Conservation (phyloP, 2,113 vertebrate genomes). For the Trinectes maculatus region DNA sequence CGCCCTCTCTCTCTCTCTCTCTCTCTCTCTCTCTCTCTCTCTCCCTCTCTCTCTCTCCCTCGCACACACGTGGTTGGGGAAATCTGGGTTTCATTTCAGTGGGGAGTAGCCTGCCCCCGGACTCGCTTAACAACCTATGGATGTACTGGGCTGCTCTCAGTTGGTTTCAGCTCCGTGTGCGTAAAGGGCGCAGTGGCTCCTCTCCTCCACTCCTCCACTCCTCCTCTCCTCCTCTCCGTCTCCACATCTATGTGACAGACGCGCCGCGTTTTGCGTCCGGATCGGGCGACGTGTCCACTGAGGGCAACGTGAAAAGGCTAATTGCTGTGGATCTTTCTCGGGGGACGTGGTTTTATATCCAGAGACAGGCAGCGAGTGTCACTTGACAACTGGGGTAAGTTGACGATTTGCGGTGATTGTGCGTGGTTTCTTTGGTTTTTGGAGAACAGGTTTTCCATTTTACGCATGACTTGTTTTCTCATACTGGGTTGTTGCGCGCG, state of each 20-base stretch:
- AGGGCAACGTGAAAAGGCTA: slow-evolving; percentile 8
- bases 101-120: slow-evolving; percentile 74
- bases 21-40: slow-evolving; percentile 17
- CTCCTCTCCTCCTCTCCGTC: slow-evolving; percentile 32
- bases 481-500: not conserved
- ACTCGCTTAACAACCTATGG: slow-evolving; percentile 77
- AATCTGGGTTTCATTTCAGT: slow-evolving; percentile 82
- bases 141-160: slow-evolving; percentile 67
- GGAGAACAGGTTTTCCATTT: slow-evolving; percentile 38
- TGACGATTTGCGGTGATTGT: slow-evolving; percentile 5
- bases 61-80: slow-evolving; percentile 50
- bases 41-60: slow-evolving; percentile 24
- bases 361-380: slow-evolving; percentile 12
- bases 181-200: slow-evolving; percentile 44
- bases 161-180: slow-evolving; percentile 56
- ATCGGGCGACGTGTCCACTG: slow-evolving; percentile 29
- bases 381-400: slow-evolving; percentile 71
- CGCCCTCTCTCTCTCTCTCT: slow-evolving; percentile 11
- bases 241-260: slow-evolving; percentile 13
- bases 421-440: not conserved
- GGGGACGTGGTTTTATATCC: slow-evolving; percentile 36
- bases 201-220: no score
- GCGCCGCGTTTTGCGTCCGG: slow-evolving; percentile 23
- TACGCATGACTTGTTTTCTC: slow-evolving; percentile 47
- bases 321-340: slow-evolving; percentile 53